phyloP scores from a whole-genome alignment of 1,140 invertebrate species.

The Drosophila sproati region DNA sequence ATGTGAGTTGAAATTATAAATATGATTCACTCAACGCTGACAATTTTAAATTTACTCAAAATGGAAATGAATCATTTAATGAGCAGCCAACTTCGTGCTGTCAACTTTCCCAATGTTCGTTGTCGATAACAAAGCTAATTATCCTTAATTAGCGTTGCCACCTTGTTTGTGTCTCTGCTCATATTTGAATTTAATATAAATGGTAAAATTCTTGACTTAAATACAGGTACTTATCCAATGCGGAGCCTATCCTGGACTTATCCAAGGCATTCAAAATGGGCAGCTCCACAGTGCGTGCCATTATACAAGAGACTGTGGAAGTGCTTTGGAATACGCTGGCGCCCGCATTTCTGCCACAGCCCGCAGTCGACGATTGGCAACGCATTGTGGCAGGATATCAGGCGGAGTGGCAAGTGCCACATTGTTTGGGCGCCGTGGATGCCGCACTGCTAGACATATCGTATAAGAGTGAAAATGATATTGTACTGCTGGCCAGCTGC shows the following conservation, averaged over 20 bases:
- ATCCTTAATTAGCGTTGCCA: too few relatives aligned
- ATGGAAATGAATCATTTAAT: too few relatives aligned
- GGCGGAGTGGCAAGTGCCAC: constrained; percentile 5
- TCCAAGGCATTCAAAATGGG: constrained; percentile 27
- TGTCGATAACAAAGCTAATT: too few relatives aligned
- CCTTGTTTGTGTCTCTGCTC: too few relatives aligned
- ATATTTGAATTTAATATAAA: too few relatives aligned
- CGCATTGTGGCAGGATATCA: constrained; percentile 2
- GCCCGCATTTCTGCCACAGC: constrained; percentile 8
- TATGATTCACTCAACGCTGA: too few relatives aligned
- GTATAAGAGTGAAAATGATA: constrained; percentile 6
- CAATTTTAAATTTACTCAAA: too few relatives aligned
- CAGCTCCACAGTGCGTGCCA: constrained; percentile 23
- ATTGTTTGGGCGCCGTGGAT: constrained; percentile 25
- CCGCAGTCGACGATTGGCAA: constrained; percentile 2
- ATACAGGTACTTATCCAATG: constrained; percentile 19
- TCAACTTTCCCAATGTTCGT: too few relatives aligned
- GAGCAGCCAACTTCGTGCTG: too few relatives aligned
- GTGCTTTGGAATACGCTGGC: constrained; percentile 8
- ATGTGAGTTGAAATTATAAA: constrained; percentile 4
- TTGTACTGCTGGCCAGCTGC: constrained; percentile 22
- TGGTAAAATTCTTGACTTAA: not conserved
- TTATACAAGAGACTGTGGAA: constrained; percentile 23
- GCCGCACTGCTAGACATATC: constrained; percentile 11
- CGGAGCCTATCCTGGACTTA: not conserved